A percentile compares a stretch with the other conserved stretches of the same genome.
Conservation (phyloP, 2,797 vertebrate genomes). For the Platalea minor region DNA sequence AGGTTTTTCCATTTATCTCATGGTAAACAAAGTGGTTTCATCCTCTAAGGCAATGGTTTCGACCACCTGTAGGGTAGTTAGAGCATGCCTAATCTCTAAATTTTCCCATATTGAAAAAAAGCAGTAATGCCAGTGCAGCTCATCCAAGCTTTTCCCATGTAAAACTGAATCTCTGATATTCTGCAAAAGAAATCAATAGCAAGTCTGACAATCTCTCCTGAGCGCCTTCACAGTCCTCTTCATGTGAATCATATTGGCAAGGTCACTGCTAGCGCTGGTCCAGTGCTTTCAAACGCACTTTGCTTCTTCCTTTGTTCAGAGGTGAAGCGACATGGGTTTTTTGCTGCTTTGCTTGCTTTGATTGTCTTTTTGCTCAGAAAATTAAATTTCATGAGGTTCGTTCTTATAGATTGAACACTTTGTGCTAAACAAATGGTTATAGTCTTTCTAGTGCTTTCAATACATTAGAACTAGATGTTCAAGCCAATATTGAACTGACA, state of each 20-base stretch:
- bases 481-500: constrained; percentile 56
- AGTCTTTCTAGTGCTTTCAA: constrained; percentile 37
- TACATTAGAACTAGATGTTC: constrained; percentile 58
- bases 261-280: neutral
- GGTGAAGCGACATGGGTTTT: neutral
- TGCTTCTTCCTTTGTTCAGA: neutral
- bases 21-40: accelerated
- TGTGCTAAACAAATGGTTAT: constrained; percentile 50
- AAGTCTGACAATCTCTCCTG: neutral
- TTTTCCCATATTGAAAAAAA: neutral
- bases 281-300: neutral
- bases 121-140: neutral
- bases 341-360: neutral
- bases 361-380: constrained; percentile 37
- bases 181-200: neutral
- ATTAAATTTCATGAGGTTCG: constrained; percentile 49
- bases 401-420: constrained; percentile 62
- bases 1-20: neutral
- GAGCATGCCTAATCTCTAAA: neutral
- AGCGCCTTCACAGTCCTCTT: neutral
- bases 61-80: too few species aligned
- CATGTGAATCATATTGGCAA: neutral
- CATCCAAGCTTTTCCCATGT: neutral
- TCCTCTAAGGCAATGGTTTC: neutral
- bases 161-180: neutral